Conservation (phyloP, 2,888 invertebrate genomes). For the Tipula vernalis region DNA sequence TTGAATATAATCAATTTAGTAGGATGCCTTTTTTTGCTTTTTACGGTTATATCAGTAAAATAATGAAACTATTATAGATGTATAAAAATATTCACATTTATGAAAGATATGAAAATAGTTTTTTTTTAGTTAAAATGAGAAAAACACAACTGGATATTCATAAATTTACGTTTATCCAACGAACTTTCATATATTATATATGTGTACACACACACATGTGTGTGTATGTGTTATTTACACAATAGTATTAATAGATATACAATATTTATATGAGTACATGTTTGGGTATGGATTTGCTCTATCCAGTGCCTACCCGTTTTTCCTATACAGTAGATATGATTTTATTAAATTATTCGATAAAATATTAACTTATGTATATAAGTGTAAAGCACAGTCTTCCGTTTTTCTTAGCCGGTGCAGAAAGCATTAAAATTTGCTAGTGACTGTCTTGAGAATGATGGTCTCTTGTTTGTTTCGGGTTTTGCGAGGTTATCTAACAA, state of each 20-base stretch:
- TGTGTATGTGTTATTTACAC: not conserved
- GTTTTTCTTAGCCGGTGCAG: too few relatives aligned
- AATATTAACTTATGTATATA: not conserved
- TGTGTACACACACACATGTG: not conserved
- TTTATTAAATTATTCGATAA: not conserved
- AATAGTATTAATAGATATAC: not conserved
- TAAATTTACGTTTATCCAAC: not conserved
- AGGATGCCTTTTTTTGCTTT: not conserved
- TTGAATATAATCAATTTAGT: conserved; percentile 4
- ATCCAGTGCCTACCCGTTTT: not conserved
- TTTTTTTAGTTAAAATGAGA: not conserved
- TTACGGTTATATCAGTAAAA: not conserved
- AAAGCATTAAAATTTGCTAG: too few relatives aligned
- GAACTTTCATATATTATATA: not conserved
- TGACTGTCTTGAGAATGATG: too few relatives aligned
- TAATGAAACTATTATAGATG: not conserved
- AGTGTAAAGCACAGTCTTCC: not conserved
- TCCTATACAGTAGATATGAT: not conserved
- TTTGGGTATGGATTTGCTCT: not conserved
- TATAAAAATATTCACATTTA: not conserved
- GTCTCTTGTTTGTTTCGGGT: too few relatives aligned
- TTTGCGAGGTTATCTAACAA: too few relatives aligned
- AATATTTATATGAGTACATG: not conserved
- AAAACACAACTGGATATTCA: not conserved
- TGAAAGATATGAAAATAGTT: not conserved